Evolutionary conservation across 2,888 invertebrate genomes (phyloP).

Genomic region (Nephrocerus scutellatus): DNA sequence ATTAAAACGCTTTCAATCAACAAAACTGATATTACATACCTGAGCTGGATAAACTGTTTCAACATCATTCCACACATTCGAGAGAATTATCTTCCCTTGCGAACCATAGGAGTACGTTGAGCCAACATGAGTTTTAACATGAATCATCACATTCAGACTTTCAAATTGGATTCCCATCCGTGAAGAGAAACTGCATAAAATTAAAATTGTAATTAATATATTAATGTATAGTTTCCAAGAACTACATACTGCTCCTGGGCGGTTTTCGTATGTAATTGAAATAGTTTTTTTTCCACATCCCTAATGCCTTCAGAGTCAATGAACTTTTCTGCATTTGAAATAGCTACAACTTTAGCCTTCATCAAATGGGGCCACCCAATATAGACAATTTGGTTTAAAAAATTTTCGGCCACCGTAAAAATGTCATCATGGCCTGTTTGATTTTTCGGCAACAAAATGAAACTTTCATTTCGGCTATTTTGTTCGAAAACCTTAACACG

Average conservation of each 20-base stretch:
- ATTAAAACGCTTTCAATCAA: not conserved
- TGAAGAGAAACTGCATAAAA: conserved; percentile 31
- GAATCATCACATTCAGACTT: conserved; percentile 58
- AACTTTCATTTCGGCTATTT: conserved; percentile 70
- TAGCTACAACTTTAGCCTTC: conserved; percentile 62
- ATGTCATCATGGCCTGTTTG: conserved; percentile 38
- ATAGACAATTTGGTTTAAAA: conserved; percentile 68
- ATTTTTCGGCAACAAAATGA: conserved; percentile 64
- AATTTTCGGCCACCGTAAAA: conserved; percentile 53
- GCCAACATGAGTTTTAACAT: conserved; percentile 68
- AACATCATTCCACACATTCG: conserved; percentile 64
- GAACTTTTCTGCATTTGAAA: conserved; percentile 36
- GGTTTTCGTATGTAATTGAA: conserved; percentile 27
- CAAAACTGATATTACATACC: conserved; percentile 12
- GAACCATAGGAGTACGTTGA: conserved; percentile 54
- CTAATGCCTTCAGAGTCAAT: conserved; percentile 36
- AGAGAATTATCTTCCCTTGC: conserved; percentile 58
- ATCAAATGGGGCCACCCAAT: conserved; percentile 90
- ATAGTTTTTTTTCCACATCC: conserved; percentile 27
- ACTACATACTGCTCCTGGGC: conserved; percentile 35
- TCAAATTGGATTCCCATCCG: conserved; percentile 75
- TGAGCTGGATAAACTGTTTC: conserved; percentile 58
- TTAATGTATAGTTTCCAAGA: not conserved
- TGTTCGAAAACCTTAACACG: conserved; percentile 86
- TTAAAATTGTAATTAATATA: conserved; percentile 2